Percentiles rank a stretch among this genome's conserved stretches.
Evolutionary conservation across 2,888 invertebrate species (phyloP).

Genomic region (Aporophyla nigra): DNA sequence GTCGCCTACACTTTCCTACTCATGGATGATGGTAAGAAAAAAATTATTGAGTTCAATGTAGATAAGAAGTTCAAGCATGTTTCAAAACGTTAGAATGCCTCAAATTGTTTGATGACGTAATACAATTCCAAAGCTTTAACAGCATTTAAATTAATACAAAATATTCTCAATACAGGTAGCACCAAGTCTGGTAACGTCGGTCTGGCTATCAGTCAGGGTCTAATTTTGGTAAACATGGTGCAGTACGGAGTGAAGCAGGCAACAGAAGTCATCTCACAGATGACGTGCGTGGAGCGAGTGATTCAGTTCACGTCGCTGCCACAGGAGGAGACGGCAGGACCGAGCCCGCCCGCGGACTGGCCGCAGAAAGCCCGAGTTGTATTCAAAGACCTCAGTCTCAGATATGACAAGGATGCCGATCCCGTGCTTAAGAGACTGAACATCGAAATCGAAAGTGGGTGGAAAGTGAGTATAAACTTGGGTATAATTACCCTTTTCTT

Average conservation of each 20-base stretch:
- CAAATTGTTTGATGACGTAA: neutral
- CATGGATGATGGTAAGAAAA: constrained; percentile 88
- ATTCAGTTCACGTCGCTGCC: constrained; percentile 94
- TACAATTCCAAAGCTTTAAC: neutral
- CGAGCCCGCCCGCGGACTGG: constrained; percentile 91
- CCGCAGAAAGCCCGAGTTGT: constrained; percentile 91
- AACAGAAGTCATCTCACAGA: constrained; percentile 94
- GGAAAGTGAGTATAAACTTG: constrained; percentile 67
- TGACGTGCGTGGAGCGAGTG: constrained; percentile 95
- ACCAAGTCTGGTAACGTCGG: constrained; percentile 93
- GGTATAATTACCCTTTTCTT: neutral
- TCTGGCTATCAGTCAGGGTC: constrained; percentile 93
- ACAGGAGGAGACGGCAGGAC: constrained; percentile 93
- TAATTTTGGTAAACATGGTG: constrained; percentile 95
- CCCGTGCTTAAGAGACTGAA: constrained; percentile 88
- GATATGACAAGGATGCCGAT: constrained; percentile 91
- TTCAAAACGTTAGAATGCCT: neutral
- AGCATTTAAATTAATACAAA: neutral
- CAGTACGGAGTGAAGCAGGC: constrained; percentile 95
- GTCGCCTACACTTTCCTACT: constrained; percentile 92
- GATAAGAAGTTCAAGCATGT: neutral
- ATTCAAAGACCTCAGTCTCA: constrained; percentile 92
- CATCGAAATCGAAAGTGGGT: constrained; percentile 69
- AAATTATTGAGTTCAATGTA: neutral
- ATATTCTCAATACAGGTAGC: constrained; percentile 76